Evolutionary conservation across 2,797 vertebrate species (phyloP).

Genomic region (Chrysocyon brachyurus): DNA sequence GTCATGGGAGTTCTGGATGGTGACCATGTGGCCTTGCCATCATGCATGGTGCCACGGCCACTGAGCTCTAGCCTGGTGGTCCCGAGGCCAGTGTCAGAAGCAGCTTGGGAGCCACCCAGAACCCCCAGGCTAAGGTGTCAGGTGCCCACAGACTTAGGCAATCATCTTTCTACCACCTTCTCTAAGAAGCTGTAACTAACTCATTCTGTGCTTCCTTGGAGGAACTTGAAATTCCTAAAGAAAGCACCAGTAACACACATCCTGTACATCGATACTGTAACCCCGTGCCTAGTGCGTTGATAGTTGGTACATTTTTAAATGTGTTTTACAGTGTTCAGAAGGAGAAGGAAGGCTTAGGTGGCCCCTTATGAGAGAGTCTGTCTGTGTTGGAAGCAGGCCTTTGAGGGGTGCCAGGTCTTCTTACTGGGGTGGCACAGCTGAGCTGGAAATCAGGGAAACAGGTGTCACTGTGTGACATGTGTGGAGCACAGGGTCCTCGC

Average conservation of each 20-base stretch:
- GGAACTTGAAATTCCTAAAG: neutral
- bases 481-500: neutral
- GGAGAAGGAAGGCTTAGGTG: neutral
- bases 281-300: no score
- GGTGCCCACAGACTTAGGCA: neutral
- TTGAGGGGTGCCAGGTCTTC: neutral
- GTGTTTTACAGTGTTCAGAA: neutral
- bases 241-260: neutral
- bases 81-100: neutral
- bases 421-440: neutral
- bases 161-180: neutral
- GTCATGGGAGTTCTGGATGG: no score
- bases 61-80: neutral
- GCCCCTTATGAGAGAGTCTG: neutral
- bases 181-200: neutral
- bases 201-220: neutral
- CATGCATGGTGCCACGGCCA: rapidly evolving
- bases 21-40: rapidly evolving
- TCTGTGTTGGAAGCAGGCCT: no score
- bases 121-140: neutral
- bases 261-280: rapidly evolving
- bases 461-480: neutral
- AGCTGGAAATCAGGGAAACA: neutral
- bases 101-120: neutral
- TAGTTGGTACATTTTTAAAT: neutral